Evolutionary conservation across 2,113 vertebrate species (phyloP), one percentile per base, ranked within the genome.

Genomic region (Castor canadensis): DNA sequence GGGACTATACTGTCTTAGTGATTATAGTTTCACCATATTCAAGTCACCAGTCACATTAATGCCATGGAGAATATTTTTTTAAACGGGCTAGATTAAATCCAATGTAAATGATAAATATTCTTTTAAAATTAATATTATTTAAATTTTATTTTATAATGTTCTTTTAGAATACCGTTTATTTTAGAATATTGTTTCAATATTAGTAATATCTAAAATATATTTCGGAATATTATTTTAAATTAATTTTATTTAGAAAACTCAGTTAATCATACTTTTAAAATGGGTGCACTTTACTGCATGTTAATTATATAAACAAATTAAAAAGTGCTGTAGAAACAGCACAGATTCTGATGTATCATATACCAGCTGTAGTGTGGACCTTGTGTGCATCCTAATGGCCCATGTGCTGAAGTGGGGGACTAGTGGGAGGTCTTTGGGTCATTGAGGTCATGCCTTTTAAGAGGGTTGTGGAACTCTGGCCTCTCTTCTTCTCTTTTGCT

Each of bases 161-260:
- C n/a, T n/a, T n/a, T n/a, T n/a, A n/a, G n/a, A n/a, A n/a, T n/a
- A n/a, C n/a, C n/a, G n/a, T n/a, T n/a, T n/a, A n/a, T n/a, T n/a
- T n/a, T n/a, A n/a, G n/a, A n/a, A n/a, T n/a, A n/a, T n/a, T n/a
- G n/a, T n/a, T n/a, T n/a, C n/a, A n/a, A n/a, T n/a, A n/a, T n/a
- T n/a, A n/a, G n/a, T n/a, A n/a, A n/a, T n/a, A n/a, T n/a, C n/a
- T n/a, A n/a, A n/a, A n/a, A n/a, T n/a, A n/a, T n/a, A n/a, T n/a
- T n/a, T n/a, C n/a, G n/a, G n/a, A n/a, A n/a, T n/a, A n/a, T n/a
- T n/a, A 72, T n/a, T 52, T 79, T 85, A 26, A 67, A 52, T n/a
- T n/a, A n/a, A n/a, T n/a, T n/a, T 58, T 77, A 77, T 54, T 77
- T 90, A 94, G 62, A 93, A 56, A 87, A 47, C n/a, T 40, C 45